Evolutionary conservation across 2,888 invertebrate species (phyloP), one percentile per base, ranked within the genome.

Genomic region (Hymenopus coronatus): DNA sequence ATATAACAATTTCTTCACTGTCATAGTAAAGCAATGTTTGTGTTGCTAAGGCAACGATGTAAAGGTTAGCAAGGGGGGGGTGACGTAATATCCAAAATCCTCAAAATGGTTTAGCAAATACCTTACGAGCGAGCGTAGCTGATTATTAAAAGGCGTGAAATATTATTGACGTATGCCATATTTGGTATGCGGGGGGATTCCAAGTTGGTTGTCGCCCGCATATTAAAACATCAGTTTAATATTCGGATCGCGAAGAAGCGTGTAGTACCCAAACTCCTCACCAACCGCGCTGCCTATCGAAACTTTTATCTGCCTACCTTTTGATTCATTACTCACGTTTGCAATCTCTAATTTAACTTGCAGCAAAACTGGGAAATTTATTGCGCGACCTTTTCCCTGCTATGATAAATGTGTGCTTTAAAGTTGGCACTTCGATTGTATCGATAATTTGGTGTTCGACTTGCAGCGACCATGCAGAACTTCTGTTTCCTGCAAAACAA

Each of bases 141-240:
- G 28, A 83, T n/a, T 83, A 83, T n/a, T 83, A 83, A 83, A 28
- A n/a, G 15, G 28, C 14, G 27, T 83, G 27, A 27, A 83, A 14
- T 83, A 83, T 27, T 83, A 28, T 15, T 83, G 83, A 83, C 27
- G 83, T 83, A 15, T 4, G 40, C 12, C 40, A 12, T 12, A 40
- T 40, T 40, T 40, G 0, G 40, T 40, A 40, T 40, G 40, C 40
- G 40, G 12, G 12, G 40, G 40, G 12, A 40, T 40, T 1, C 12
- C 40, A 12, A 40, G 12, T 70, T 86, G n/a, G 82, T 81, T 82
- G 87, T 87, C 87, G 40, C 87, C 87, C 87, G 87, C 82, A 87
- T 87, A 87, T 87, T 87, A 82, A 87, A n/a, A 87, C 81, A 33
- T 33, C 9, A n/a, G n/a, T 87, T 87, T 87, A 87, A 82, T 87